phyloP scores from a whole-genome alignment of 2,888 invertebrate species.

The Mythimna vitellina region DNA sequence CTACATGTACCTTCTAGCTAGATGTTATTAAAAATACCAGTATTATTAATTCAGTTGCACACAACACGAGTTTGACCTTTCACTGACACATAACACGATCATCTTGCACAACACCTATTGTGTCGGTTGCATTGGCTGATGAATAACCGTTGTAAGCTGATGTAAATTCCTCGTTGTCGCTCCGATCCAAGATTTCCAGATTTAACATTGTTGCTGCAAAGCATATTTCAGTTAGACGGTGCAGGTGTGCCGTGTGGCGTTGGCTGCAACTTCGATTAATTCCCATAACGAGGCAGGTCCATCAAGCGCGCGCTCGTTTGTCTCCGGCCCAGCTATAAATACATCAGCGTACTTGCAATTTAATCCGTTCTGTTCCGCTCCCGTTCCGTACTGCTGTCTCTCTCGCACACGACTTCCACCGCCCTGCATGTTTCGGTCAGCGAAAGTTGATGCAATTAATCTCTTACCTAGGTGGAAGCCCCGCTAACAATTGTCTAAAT shows the following conservation, averaged over 20 bases:
- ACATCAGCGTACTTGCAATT: constrained; percentile 90
- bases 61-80: constrained; percentile 60
- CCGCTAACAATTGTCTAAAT: constrained; percentile 76
- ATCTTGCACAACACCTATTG: constrained; percentile 53
- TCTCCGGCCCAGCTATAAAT: constrained; percentile 89
- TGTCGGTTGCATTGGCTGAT: constrained; percentile 27
- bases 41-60: constrained; percentile 41
- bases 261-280: constrained; percentile 89
- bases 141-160: constrained; percentile 42
- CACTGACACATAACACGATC: constrained; percentile 34
- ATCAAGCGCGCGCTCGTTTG: constrained; percentile 89
- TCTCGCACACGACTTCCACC: constrained; percentile 69
- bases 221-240: constrained; percentile 86
- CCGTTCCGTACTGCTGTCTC: constrained; percentile 77
- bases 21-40: constrained; percentile 40
- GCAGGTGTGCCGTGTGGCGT: constrained; percentile 88
- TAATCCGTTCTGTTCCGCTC: constrained; percentile 88
- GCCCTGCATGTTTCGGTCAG: constrained; percentile 76
- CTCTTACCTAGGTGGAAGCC: constrained; percentile 71
- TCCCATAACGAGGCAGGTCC: constrained; percentile 90
- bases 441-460: constrained; percentile 84
- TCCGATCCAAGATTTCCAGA: constrained; percentile 60
- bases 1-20: neutral
- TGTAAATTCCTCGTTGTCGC: constrained; percentile 40
- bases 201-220: constrained; percentile 67